Evolutionary conservation across 2,113 vertebrate genomes (phyloP), one percentile per base, ranked within the genome.

Genomic region (Sinosuthora webbiana): DNA sequence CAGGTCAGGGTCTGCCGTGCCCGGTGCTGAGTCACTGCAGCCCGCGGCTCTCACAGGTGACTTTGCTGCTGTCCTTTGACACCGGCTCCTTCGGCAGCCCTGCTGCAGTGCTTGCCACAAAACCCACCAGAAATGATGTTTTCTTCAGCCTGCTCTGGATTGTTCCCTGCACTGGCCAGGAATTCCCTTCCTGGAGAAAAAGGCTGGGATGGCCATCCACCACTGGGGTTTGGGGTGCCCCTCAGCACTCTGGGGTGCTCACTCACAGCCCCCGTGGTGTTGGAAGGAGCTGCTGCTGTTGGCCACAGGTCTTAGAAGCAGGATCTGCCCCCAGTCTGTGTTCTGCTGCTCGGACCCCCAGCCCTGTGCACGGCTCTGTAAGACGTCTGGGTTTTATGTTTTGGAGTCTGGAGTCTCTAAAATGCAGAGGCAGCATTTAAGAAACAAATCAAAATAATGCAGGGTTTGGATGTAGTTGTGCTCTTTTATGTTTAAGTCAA

Each of bases 231-330:
- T 64, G 45, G 5, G 11, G 21, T 70, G 60, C 17, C 73, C 12
- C 25, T 30, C 4, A 2, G 8, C 1, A 0, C 49, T 3, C 42
- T 5, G 5, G 42, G 20, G 5, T 23, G 45, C 27, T 47, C 12
- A 1, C 53, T 47, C 53, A 5, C 17, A 3, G 33, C 22, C n/a
- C 50, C 11, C 5, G 0, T 6, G 41, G 27, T 1, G 4, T 1
- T 56, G 68, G 50, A 10, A 27, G 12, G 33, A 7, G 11, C 9
- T 44, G 9, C 47, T 42, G 62, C 49, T 63, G 52, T 4, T 67
- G 41, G 49, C 8, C 56, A 37, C 42, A 4, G 0, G 1, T 27
- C 74, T 62, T 4, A 53, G 49, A 15, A 45, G 53, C 77, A 67
- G 7, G 10, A 12, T 8, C 7, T 42, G 22, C 25, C 31, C 19